Conservation (phyloP, 2,113 vertebrate species). For the Prolemur simus region DNA sequence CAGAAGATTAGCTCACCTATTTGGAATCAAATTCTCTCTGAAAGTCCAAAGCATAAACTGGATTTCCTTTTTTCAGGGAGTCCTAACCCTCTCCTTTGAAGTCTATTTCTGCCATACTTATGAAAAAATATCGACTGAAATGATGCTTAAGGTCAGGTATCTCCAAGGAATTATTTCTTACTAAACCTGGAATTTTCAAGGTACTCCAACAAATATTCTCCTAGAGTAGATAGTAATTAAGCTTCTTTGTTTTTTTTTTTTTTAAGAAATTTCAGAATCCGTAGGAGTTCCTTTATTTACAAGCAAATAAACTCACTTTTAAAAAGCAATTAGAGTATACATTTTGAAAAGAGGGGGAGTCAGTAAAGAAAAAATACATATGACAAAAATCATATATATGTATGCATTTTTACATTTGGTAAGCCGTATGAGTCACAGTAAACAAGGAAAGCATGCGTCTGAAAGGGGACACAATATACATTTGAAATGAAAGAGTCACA, state of each 20-base stretch:
- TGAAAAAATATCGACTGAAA: not conserved
- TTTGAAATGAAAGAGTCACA: not conserved
- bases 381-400: not conserved
- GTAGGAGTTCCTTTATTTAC: not conserved
- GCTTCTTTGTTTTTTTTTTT: too few relatives aligned
- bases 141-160: not conserved
- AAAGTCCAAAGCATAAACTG: not conserved
- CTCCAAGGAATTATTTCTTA: not conserved
- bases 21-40: constrained; percentile 25
- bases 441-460: not conserved
- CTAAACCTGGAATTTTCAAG: not conserved
- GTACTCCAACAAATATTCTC: not conserved
- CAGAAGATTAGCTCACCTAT: not conserved
- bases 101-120: not conserved
- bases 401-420: not conserved
- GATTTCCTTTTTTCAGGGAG: not conserved
- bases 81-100: not conserved
- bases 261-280: not conserved
- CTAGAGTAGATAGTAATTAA: not conserved
- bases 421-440: not conserved
- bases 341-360: not conserved
- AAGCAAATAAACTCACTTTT: not conserved
- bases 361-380: not conserved
- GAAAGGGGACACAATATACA: not conserved
- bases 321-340: not conserved